phyloP scores from a whole-genome alignment of 2,797 vertebrate genomes.

The Bovichtus diacanthus region DNA sequence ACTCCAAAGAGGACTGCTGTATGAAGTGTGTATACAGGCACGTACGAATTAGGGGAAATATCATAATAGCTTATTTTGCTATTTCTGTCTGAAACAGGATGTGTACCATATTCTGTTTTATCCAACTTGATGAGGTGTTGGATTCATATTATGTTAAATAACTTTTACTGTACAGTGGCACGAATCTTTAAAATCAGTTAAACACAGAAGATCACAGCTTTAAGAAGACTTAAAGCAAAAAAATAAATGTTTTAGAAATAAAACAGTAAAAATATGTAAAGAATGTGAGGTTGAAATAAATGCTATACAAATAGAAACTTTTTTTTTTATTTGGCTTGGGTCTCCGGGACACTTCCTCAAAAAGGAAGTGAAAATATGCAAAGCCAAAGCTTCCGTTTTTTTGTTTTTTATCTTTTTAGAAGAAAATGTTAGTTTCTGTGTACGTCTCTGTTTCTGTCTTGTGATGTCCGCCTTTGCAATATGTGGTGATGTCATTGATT shows the following conservation, averaged over 20 bases:
- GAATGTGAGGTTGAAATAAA: constrained; percentile 66
- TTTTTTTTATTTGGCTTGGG: constrained; percentile 82
- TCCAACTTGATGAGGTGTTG: background rate
- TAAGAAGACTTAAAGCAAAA: background rate
- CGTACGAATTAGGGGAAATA: constrained; percentile 18
- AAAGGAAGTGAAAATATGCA: constrained; percentile 89
- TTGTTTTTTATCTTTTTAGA: constrained; percentile 46
- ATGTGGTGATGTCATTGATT: constrained; percentile 68
- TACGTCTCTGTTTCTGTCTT: constrained; percentile 79
- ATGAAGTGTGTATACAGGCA: constrained; percentile 23
- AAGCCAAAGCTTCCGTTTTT: constrained; percentile 80
- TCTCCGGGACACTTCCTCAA: constrained; percentile 80
- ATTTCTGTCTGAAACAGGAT: constrained; percentile 14
- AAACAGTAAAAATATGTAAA: constrained; percentile 68
- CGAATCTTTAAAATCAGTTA: background rate
- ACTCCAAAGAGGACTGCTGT: constrained; percentile 42
- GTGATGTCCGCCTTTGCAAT: constrained; percentile 73
- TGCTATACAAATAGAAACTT: too few species aligned
- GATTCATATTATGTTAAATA: background rate
- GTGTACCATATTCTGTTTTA: background rate
- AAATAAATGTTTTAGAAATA: constrained; percentile 27
- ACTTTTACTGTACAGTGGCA: background rate
- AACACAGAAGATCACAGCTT: constrained; percentile 4
- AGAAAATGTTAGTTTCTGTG: constrained; percentile 60
- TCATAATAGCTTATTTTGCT: constrained; percentile 4